Evolutionary conservation across 2,888 invertebrate species (phyloP), one percentile per base, ranked within the genome.

Genomic region (Dusona sp.): DNA sequence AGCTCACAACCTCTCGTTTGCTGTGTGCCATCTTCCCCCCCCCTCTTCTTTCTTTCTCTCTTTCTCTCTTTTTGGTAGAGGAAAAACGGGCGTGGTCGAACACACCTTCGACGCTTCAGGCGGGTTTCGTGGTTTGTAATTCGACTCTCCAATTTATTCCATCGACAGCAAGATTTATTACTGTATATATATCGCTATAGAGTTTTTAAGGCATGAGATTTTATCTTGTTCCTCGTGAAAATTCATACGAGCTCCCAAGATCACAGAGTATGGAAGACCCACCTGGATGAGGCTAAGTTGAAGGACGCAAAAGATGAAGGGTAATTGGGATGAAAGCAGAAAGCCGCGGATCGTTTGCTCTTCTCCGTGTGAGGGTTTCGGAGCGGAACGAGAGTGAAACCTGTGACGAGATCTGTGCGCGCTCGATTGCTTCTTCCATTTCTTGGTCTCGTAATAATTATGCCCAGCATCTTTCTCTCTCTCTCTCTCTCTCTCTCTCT

Each of bases 81-180:
- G 45, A 82, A 82, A 82, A 75, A 42, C 75, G 74, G 86, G 86
- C 84, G 86, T 86, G 86, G 84, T 84, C 84, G 82, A 84, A 78
- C 84, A 84, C 86, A 78, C 86, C 80, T 80, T 84, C 80, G 77
- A 83, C 48, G 80, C 84, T 86, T 64, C 74, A 72, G 84, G 86
- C 84, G 51, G 67, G 25, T 78, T 72, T 19, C 78, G 57, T 81
- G 80, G 77, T 86, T 84, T 84, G 74, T 86, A 84, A 86, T 86
- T 86, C 72, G 72, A 68, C 81, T 86, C 86, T 85, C 61, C 61
- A 84, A 86, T 86, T 86, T 84, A 84, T 81, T 74, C 86, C 64
- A 78, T 86, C 84, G 84, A 70, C 73, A 29, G 36, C 61, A 84
- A 67, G 84, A 86, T 84, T 86, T 86, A 86, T 86, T 61, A 78